Conservation (phyloP, 2,888 invertebrate species). For the Drosophila eohydei region DNA sequence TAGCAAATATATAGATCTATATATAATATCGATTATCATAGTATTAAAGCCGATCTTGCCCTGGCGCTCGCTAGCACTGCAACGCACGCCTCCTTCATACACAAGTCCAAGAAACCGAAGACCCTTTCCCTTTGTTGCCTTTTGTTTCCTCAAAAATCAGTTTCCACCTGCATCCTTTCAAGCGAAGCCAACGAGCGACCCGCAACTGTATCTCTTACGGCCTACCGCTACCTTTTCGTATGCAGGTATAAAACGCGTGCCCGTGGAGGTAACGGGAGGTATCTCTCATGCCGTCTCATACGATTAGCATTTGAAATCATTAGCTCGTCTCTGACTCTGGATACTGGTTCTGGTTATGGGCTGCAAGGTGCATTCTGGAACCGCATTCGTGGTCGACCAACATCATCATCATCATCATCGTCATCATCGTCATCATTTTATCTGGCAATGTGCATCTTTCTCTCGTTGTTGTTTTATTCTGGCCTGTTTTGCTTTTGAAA, state of each 20-base stretch:
- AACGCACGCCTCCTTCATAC: constrained; percentile 38
- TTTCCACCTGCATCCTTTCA: constrained; percentile 83
- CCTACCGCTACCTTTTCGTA: constrained; percentile 31
- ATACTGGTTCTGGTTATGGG: constrained; percentile 36
- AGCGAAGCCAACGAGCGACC: constrained; percentile 34
- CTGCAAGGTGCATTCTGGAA: constrained; percentile 83
- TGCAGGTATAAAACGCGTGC: constrained; percentile 77
- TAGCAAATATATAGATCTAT: neutral
- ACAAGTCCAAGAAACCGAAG: constrained; percentile 23
- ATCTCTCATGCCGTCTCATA: constrained; percentile 40
- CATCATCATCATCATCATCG: constrained; percentile 43
- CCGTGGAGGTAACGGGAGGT: constrained; percentile 19
- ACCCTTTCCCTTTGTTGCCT: constrained; percentile 40
- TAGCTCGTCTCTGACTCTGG: constrained; percentile 51
- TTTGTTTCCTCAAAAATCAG: constrained; percentile 74
- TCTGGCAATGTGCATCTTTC: constrained; percentile 77
- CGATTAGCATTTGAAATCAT: constrained; percentile 84
- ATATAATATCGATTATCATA: neutral
- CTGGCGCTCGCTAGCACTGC: constrained; percentile 19
- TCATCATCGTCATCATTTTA: constrained; percentile 64
- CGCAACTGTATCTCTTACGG: constrained; percentile 61
- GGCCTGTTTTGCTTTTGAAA: constrained; percentile 68
- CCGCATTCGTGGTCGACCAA: constrained; percentile 74
- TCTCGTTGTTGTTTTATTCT: constrained; percentile 52
- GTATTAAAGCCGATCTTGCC: neutral